Evolutionary conservation across 2,113 vertebrate species (phyloP), one percentile per base, ranked within the genome.

Genomic region (Mungos mungo): DNA sequence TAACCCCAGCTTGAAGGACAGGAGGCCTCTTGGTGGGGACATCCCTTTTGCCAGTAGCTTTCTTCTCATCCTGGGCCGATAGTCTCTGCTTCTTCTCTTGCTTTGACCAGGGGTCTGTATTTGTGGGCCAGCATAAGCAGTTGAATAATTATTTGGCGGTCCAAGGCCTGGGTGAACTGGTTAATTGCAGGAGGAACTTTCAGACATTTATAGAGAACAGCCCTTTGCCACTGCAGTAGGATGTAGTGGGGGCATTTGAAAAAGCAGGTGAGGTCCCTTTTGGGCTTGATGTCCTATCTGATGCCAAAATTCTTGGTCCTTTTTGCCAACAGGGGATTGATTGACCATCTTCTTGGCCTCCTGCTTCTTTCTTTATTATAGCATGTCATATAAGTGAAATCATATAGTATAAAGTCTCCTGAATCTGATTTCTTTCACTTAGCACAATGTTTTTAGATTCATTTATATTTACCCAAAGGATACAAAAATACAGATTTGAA

Each of bases 341-440:
- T 29, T 15, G 74, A 77, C 74, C 27, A 47, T 15, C 41, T 77
- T 47, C 27, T 77, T 10, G 27, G 27, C 27, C 74, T 45, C 38
- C 25, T 47, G 41, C 74, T 77, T 47, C 41, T 47, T 77, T 47
- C 41, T 47, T 77, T 27, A 47, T 15, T 41, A 76, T 25, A 77
- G 27, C 74, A 41, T 41, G 41, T 68, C 66, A 50, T 68, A 47
- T 74, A 91, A 57, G 90, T 38, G 91, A 63, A 91, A 74, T 81
- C 57, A 80, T 68, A 57, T 2, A 72, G 41, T 41, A 66, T 81
- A 15, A 27, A n/a, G 66, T 71, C 54, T 81, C 86, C 66, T 81
- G 35, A 80, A 86, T 91, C 81, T 96, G 31, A 6, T 82, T 90
- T 82, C 68, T 87, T 94, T 91, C 47, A 81, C 16, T 52, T 85